Conservation (phyloP, 1,140 invertebrate genomes). For the Achatina immaculata region DNA sequence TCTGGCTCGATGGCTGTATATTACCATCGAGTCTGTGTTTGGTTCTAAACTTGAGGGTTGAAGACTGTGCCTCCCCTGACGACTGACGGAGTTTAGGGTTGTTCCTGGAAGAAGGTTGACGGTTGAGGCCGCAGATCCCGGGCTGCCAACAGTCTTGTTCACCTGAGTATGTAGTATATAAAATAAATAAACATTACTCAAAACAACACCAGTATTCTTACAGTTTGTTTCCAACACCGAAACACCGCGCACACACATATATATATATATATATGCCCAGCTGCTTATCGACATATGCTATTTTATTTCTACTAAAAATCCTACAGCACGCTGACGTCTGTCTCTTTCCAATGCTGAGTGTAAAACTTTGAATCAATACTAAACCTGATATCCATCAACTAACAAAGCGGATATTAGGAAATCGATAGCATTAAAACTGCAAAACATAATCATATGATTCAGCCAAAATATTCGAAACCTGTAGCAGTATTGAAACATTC, state of each 20-base stretch:
- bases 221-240: too few species aligned
- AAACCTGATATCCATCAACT: not conserved
- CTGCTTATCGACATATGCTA: too few species aligned
- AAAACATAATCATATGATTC: too few species aligned
- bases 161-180: too few species aligned
- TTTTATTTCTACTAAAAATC: too few species aligned
- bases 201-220: too few species aligned
- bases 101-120: slow-evolving; percentile 7
- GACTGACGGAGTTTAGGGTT: not conserved
- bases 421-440: not conserved
- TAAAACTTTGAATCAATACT: not conserved
- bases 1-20: not conserved
- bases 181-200: too few species aligned
- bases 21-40: not conserved
- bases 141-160: slow-evolving; percentile 35
- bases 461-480: too few species aligned
- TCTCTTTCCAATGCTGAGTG: not conserved
- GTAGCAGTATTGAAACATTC: too few species aligned
- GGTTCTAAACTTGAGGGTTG: not conserved
- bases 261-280: too few species aligned
- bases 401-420: not conserved
- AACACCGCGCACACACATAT: too few species aligned
- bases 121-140: slow-evolving; percentile 20
- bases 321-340: too few species aligned
- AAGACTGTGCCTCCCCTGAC: not conserved